Percentiles rank a stretch among this genome's conserved stretches.
Conservation (phyloP, 2,888 invertebrate genomes). For the Linnaemya tessellans region DNA sequence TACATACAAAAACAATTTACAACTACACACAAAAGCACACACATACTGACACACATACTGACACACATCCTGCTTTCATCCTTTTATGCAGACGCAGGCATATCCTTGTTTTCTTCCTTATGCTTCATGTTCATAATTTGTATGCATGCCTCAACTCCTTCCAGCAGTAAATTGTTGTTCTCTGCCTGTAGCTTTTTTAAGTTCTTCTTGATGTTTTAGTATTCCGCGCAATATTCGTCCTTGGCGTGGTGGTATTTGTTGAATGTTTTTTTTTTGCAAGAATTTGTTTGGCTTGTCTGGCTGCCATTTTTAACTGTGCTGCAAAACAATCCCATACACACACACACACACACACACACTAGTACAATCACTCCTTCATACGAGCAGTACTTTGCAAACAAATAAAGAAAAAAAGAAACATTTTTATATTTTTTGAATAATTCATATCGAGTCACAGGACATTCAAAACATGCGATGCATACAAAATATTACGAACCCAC, state of each 20-base stretch:
- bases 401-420: slow-evolving; percentile 57
- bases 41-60: neutral
- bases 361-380: neutral
- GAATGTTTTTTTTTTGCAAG: slow-evolving; percentile 58
- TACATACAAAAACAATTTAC: slow-evolving; percentile 10
- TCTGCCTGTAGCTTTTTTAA: slow-evolving; percentile 48
- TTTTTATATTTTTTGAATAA: slow-evolving; percentile 82
- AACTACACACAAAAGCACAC: neutral
- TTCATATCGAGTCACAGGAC: slow-evolving; percentile 83
- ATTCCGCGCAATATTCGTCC: slow-evolving; percentile 82
- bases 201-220: slow-evolving; percentile 75
- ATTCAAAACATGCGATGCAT: slow-evolving; percentile 83
- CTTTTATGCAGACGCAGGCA: neutral
- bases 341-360: slow-evolving; percentile 6
- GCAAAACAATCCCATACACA: slow-evolving; percentile 44
- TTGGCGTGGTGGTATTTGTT: slow-evolving; percentile 76
- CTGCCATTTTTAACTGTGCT: slow-evolving; percentile 74
- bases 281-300: slow-evolving; percentile 61
- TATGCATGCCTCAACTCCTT: slow-evolving; percentile 70
- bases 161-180: slow-evolving; percentile 69
- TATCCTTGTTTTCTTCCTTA: slow-evolving; percentile 48
- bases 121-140: slow-evolving; percentile 63
- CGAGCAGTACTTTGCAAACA: slow-evolving; percentile 19
- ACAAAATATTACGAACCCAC: slow-evolving; percentile 79
- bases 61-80: neutral